Evolutionary conservation across 2,888 invertebrate genomes (phyloP), one percentile per base, ranked within the genome.

Genomic region (Merodon equestris): DNA sequence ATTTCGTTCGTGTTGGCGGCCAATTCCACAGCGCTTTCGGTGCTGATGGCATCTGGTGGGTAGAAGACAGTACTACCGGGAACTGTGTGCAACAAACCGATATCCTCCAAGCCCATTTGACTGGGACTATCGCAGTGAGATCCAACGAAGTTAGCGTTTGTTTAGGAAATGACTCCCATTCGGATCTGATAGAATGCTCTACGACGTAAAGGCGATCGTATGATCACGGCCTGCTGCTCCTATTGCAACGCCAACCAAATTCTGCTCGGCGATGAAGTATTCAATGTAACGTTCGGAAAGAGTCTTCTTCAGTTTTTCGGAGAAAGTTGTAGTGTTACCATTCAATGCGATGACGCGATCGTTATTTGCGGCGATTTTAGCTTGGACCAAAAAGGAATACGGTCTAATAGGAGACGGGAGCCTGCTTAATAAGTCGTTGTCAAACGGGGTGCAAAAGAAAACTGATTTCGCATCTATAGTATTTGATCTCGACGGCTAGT

Each of bases 191-290:
- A 99, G 88, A 95, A 98, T 53, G 98, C 97, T 84, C 99, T 92
- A 1, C 70, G 97, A 98, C 1, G 93, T 96, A 90, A 99, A 99
- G 0, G 97, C 94, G 54, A 99, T 93, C 5, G 97, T 94, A 79
- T 99, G 93, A 87, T 96, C 94, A 81, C 99, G 92, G 87, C 97
- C 97, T 14, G 96, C 96, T 63, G 96, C 95, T 18, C 99, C 99
- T 83, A 97, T 96, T 0, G 96, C 98, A 71, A 98, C 97, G 54
- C 97, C 97, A 79, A 97, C 97, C 86, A 98, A 90, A 91, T 98
- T 99, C 91, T 99, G 99, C 88, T 99, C 99, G 71, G 99, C 99
- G 86, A 99, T 99, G 91, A 95, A 99, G 88, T 99, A 98, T 90
- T 99, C 99, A 83, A 99, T 93, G 90, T 95, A 98, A 82, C 92